Percentiles rank a stretch among this genome's conserved stretches.
phyloP scores from a whole-genome alignment of 2,888 invertebrate genomes.

The Caenorhabditis angaria region DNA sequence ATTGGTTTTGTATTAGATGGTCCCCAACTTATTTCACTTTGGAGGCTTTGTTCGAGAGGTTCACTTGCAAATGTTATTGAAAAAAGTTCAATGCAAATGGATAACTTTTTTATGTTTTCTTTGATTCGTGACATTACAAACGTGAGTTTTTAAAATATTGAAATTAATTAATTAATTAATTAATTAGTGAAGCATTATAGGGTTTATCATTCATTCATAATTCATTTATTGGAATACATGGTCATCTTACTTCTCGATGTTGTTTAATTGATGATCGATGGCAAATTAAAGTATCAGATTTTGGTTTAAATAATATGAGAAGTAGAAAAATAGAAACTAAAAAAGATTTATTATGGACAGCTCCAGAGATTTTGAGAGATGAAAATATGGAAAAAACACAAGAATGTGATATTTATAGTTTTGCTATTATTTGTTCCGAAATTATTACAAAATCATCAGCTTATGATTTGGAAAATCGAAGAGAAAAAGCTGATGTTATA shows the following conservation, averaged over 20 bases:
- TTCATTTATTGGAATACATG: slow-evolving; percentile 27
- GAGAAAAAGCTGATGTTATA: slow-evolving; percentile 48
- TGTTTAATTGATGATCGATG: slow-evolving; percentile 59
- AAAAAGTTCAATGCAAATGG: slow-evolving; percentile 56
- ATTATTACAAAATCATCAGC: slow-evolving; percentile 32
- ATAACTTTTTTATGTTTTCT: slow-evolving; percentile 61
- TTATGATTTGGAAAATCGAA: slow-evolving; percentile 36
- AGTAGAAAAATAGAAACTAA: not conserved
- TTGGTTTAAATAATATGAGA: slow-evolving; percentile 19
- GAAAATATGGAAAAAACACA: slow-evolving; percentile 11
- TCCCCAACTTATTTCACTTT: slow-evolving; percentile 58
- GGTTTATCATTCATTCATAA: slow-evolving; percentile 35
- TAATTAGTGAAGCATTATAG: not conserved
- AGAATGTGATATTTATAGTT: slow-evolving; percentile 55
- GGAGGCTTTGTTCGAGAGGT: slow-evolving; percentile 64
- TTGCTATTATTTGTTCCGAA: slow-evolving; percentile 56
- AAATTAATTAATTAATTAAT: too few relatives aligned
- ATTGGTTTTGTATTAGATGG: slow-evolving; percentile 64
- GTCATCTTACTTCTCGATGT: slow-evolving; percentile 38
- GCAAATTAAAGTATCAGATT: slow-evolving; percentile 54
- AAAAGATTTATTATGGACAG: slow-evolving; percentile 54
- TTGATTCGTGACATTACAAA: slow-evolving; percentile 55
- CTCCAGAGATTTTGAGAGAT: slow-evolving; percentile 55
- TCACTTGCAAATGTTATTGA: slow-evolving; percentile 55
- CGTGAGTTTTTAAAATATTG: slow-evolving; percentile 16